Percentiles rank a stretch among this genome's conserved stretches.
These are phyloP conservation scores for Metopolophium dirhodum DNA, from an alignment of 1,140 invertebrate genomes.

Conservation along the genomic window DNA sequence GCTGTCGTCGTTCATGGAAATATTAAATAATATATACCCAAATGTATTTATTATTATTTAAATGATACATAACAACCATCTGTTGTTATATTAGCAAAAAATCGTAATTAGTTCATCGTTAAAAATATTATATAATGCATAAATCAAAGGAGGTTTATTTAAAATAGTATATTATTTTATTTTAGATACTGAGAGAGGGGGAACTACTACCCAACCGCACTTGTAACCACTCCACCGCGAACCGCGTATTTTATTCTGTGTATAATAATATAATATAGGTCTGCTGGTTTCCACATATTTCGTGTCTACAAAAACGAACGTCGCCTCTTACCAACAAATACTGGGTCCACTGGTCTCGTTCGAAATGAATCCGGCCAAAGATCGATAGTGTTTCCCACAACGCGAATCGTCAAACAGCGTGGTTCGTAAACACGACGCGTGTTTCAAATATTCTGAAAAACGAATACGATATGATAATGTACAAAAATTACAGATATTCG, in stretches of 20 bases:
- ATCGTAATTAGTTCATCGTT: background rate
- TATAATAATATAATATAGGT: no score
- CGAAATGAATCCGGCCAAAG: constrained; percentile 68
- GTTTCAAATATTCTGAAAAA: constrained; percentile 68
- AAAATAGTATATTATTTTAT: no score
- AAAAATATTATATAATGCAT: no score
- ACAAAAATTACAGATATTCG: background rate
- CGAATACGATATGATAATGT: constrained; percentile 17
- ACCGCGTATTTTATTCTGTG: no score
- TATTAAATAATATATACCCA: background rate
- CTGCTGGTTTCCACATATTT: no score
- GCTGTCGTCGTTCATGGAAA: background rate
- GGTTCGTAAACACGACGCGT: constrained; percentile 69
- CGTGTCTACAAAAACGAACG: background rate
- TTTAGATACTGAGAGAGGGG: no score
- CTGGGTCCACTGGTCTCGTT: constrained; percentile 67
- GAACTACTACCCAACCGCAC: no score
- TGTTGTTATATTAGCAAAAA: background rate
- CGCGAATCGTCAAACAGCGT: constrained; percentile 67
- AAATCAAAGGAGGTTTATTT: no score
- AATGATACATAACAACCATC: background rate
- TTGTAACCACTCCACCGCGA: no score
- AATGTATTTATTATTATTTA: background rate
- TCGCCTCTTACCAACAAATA: constrained; percentile 67
- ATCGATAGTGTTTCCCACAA: constrained; percentile 68